Evolutionary conservation across 2,113 vertebrate genomes (phyloP).

Genomic region (Fulica atra): DNA sequence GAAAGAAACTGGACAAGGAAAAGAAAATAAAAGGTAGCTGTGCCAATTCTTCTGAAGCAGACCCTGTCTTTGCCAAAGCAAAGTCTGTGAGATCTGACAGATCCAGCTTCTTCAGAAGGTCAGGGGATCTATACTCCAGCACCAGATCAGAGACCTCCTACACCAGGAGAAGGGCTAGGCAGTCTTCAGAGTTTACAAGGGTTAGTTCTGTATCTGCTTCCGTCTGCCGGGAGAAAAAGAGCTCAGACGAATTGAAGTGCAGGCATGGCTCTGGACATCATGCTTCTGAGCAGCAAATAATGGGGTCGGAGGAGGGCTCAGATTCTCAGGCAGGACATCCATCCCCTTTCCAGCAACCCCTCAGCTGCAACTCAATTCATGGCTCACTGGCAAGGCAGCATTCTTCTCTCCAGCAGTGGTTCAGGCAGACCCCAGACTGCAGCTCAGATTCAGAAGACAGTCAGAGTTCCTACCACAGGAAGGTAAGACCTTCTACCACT

Average conservation of each 20-base stretch:
- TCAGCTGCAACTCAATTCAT: neutral
- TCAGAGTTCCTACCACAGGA: conserved; percentile 34
- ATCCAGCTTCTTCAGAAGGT: conserved; percentile 59
- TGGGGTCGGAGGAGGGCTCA: conserved; percentile 49
- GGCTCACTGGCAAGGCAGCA: conserved; percentile 36
- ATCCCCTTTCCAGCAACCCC: conserved; percentile 15
- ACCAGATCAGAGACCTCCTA: conserved; percentile 61
- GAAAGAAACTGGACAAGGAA: conserved; percentile 67
- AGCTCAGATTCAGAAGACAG: conserved; percentile 64
- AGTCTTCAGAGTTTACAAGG: conserved; percentile 46
- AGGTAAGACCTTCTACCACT: conserved; percentile 57
- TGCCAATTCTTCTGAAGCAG: conserved; percentile 62
- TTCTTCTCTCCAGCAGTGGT: conserved; percentile 26
- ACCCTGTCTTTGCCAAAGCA: conserved; percentile 64
- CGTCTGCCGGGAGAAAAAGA: conserved; percentile 26
- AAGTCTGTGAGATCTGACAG: conserved; percentile 65
- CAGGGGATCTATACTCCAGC: conserved; percentile 57
- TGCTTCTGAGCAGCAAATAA: conserved; percentile 22
- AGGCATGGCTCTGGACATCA: conserved; percentile 58
- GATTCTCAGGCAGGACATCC: conserved; percentile 64
- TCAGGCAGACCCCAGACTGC: conserved; percentile 31
- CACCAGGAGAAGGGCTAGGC: conserved; percentile 53
- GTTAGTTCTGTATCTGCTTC: conserved; percentile 57
- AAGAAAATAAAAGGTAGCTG: conserved; percentile 67
- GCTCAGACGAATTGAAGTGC: conserved; percentile 38